Evolutionary conservation across 2,113 vertebrate species (phyloP), one percentile per base, ranked within the genome.

Genomic region (Anhinga rufa): DNA sequence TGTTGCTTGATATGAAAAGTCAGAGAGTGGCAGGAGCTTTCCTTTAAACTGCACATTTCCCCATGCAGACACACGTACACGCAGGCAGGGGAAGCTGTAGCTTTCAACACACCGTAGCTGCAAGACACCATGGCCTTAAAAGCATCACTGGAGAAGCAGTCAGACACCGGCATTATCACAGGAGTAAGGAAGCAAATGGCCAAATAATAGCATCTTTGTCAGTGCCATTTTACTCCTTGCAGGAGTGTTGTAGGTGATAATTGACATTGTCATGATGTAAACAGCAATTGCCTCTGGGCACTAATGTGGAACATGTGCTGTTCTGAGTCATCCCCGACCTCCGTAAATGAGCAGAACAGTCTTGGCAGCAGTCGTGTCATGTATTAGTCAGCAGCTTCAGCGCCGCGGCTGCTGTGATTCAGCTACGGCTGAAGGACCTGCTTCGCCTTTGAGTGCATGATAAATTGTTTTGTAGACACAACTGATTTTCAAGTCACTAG

Each of bases 361-460:
- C 22, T 57, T 40, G 64, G 71, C 90, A 83, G 80, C 79, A 64
- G 49, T 24, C 4, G 0, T 19, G 42, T 7, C 85, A 7, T 32
- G 81, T 7, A 60, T 54, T 24, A 60, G 34, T 15, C 66, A 77
- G 89, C 86, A 72, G 88, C 76, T 75, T 62, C 71, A 5, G 76
- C 64, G 26, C 34, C 0, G 3, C 3, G 1, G 46, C 84, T 55
- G 57, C 75, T 28, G 31, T 4, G 15, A 6, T 9, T 29, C 17
- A 4, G 46, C 85, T 51, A 4, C 5, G 1, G 48, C 82, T 70
- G 49, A 51, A 57, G 40, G 14, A 62, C 26, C 51, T 1, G n/a
- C 72, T 42, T 32, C 32, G 9, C 44, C 42, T 21, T 0, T 1
- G 1, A 38, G 15, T 0, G 5, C 34, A 5, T 0, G 2, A 9